Base-by-base conservation (phyloP, 2,113 vertebrate species). In the Elachura formosa region DNA sequence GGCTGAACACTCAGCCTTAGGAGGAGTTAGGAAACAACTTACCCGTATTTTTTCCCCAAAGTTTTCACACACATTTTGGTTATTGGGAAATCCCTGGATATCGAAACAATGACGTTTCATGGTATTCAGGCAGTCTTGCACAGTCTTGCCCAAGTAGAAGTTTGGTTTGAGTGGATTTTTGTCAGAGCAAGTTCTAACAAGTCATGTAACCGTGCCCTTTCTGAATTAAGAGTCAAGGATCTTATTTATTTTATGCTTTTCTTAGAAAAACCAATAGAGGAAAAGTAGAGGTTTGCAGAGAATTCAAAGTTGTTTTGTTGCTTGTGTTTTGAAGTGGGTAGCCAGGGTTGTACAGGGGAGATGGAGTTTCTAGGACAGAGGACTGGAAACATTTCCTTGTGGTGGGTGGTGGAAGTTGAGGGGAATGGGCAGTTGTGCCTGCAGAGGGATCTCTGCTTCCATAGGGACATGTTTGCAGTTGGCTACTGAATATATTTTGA, bases 141-240 rank as follows among this genome's bases (percentile, higher is more conserved):
- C 48, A 43, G 12, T 67, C 81, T 79, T 64, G 66, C 55, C 36
- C 51, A 36, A 67, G 81, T 21, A 87, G 74, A 72, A 75, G 29
- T 19, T 16, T 22, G 54, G 38, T 55, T 75, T 75, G 61, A 72
- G 66, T 24, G 40, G 22, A 17, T 28, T 81, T 82, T 73, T 87
- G 69, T 84, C 36, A 1, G 21, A 11, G 9, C 49, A 9, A 34
- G 73, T 75, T 55, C 29, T 78, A 46, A 85, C 71, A 22, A 16
- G 48, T 43, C 56, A 19, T 0, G 0, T 78, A 51, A 41, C 43
- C 1, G 0, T 19, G 46, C 55, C 63, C 14, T 29, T 91, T 55
- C 74, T 75, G 61, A 71, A 51, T 33, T 16, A 23, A 58, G 49
- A 58, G 52, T 46, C 55, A 83, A 36, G 34, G 38, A 34, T 63